Evolutionary conservation across 2,888 invertebrate genomes (phyloP).

Genomic region (Sericinus montela): DNA sequence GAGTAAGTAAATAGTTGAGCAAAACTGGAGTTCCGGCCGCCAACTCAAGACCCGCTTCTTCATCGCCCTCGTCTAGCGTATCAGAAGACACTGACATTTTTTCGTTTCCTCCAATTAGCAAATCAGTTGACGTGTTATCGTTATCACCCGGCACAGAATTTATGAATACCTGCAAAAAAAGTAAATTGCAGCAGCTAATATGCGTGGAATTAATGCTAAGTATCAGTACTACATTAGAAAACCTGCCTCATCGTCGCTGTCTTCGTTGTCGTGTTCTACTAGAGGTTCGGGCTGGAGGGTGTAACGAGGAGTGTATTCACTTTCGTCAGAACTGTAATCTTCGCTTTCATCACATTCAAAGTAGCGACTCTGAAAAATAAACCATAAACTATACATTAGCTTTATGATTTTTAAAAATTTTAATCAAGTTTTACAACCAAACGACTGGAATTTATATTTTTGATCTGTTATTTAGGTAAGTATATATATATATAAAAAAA

Average conservation of each 20-base stretch:
- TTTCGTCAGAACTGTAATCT: constrained; percentile 55
- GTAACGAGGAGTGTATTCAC: constrained; percentile 41
- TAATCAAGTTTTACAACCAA: too few relatives aligned
- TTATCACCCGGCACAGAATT: constrained; percentile 52
- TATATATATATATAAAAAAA: too few relatives aligned
- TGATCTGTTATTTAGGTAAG: too few relatives aligned
- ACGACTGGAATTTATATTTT: too few relatives aligned
- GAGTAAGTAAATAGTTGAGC: constrained; percentile 61
- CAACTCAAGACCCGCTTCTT: constrained; percentile 43
- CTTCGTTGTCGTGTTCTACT: constrained; percentile 32
- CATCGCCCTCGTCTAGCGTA: constrained; percentile 30
- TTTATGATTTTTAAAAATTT: too few relatives aligned
- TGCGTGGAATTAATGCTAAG: too few relatives aligned
- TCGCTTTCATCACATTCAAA: constrained; percentile 68
- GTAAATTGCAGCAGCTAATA: background rate
- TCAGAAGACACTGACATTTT: constrained; percentile 52
- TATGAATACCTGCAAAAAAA: constrained; percentile 51
- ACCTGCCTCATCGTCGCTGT: constrained; percentile 44
- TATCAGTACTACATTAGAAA: background rate
- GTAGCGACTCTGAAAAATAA: constrained; percentile 55
- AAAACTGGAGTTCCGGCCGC: constrained; percentile 68
- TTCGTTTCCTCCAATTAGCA: constrained; percentile 43
- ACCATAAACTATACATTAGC: too few relatives aligned
- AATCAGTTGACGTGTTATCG: constrained; percentile 60
- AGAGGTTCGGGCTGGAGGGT: constrained; percentile 30